phyloP scores from a whole-genome alignment of 2,888 invertebrate genomes.

The Eucera pruinosa region DNA sequence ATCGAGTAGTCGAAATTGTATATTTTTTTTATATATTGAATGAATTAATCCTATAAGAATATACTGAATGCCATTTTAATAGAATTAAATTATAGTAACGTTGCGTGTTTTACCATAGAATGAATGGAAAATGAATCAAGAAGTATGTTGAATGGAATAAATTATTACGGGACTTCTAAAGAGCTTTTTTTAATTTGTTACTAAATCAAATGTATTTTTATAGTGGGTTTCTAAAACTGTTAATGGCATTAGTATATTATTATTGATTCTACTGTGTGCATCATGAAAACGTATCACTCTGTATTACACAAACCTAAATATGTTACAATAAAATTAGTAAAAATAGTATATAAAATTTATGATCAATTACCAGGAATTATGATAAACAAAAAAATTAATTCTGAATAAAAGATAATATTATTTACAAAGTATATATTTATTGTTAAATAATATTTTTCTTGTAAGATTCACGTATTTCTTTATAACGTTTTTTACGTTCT shows the following conservation, averaged over 20 bases:
- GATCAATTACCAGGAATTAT: conserved; percentile 2
- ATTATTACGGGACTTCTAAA: conserved; percentile 77
- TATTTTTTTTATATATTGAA: conserved; percentile 84
- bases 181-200: conserved; percentile 54
- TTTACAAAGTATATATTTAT: conserved; percentile 24
- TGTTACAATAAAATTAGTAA: conserved; percentile 6
- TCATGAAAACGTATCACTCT: conserved; percentile 46
- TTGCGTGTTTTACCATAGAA: conserved; percentile 76
- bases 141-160: conserved; percentile 64
- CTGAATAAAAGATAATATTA: background rate
- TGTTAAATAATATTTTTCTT: conserved; percentile 31
- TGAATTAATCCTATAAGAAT: conserved; percentile 81
- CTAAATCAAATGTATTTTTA: conserved; percentile 40
- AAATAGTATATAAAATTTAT: background rate
- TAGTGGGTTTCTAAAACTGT: conserved; percentile 26
- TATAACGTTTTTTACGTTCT: conserved; percentile 36
- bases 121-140: conserved; percentile 66
- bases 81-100: conserved; percentile 78
- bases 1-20: conserved; percentile 84
- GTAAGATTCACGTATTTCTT: conserved; percentile 35
- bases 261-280: conserved; percentile 20
- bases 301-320: conserved; percentile 8
- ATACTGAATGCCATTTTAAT: conserved; percentile 84
- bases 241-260: conserved; percentile 24
- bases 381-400: background rate